A percentile compares a stretch with the other conserved stretches of the same genome.
These are phyloP conservation scores for Acronicta leporina DNA, from an alignment of 2,888 invertebrate species.

Conservation along the genomic window DNA sequence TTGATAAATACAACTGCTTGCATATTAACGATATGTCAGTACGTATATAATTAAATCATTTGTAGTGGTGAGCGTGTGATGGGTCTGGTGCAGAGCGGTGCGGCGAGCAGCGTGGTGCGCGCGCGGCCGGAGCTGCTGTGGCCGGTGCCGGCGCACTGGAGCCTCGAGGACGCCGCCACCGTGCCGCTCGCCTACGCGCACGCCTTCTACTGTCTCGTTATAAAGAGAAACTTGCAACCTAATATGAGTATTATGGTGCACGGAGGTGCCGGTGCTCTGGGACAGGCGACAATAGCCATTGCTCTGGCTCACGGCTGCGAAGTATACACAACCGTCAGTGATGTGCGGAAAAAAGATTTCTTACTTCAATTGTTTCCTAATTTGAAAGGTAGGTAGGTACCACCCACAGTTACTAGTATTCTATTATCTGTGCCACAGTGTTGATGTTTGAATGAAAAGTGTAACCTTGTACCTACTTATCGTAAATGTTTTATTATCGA, in stretches of 20 bases:
- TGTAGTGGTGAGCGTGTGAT: slow-evolving; percentile 87
- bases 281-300: slow-evolving; percentile 75
- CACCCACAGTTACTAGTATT: too few species aligned
- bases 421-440: too few species aligned
- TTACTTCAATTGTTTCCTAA: slow-evolving; percentile 71
- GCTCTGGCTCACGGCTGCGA: slow-evolving; percentile 67
- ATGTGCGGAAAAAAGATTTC: slow-evolving; percentile 71
- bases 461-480: too few species aligned
- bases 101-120: slow-evolving; percentile 87
- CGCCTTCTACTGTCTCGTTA: slow-evolving; percentile 76
- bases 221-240: slow-evolving; percentile 45
- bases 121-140: slow-evolving; percentile 87
- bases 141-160: slow-evolving; percentile 92
- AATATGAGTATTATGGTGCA: slow-evolving; percentile 56
- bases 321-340: slow-evolving; percentile 76
- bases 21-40: too few species aligned
- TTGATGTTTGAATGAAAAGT: too few species aligned
- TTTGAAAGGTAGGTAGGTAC: slow-evolving; percentile 67
- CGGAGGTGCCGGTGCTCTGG: slow-evolving; percentile 71
- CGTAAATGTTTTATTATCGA: too few species aligned
- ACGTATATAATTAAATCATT: background rate
- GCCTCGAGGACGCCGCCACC: slow-evolving; percentile 92
- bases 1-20: too few species aligned
- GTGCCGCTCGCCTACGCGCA: slow-evolving; percentile 93
- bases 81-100: slow-evolving; percentile 88